phyloP scores from a whole-genome alignment of 1,140 invertebrate genomes.

The Brachystomella parvula region DNA sequence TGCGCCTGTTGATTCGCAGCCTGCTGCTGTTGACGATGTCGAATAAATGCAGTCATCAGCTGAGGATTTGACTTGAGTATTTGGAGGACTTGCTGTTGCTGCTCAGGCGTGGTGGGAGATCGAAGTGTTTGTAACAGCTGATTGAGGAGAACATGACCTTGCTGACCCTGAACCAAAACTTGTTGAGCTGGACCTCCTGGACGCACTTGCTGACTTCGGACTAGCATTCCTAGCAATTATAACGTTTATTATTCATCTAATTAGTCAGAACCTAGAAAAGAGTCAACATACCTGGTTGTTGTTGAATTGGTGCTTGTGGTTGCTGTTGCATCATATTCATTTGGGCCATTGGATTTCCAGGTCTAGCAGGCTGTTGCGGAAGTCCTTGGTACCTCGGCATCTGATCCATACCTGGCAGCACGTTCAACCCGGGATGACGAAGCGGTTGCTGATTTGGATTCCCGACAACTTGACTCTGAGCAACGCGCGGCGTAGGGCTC shows the following conservation, averaged over 20 bases:
- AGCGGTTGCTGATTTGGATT: constrained; percentile 41
- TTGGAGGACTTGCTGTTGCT: constrained; percentile 83
- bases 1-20: constrained; percentile 46
- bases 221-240: constrained; percentile 18
- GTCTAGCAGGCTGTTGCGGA: constrained; percentile 47
- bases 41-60: constrained; percentile 93
- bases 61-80: constrained; percentile 92
- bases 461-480: constrained; percentile 46
- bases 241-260: neutral
- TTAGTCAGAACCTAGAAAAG: too few relatives aligned
- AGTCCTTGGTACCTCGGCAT: constrained; percentile 31
- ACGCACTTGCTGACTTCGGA: constrained; percentile 29
- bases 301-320: constrained; percentile 43
- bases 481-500: constrained; percentile 41
- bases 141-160: constrained; percentile 66
- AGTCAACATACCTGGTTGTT: constrained; percentile 36
- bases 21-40: constrained; percentile 63
- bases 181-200: constrained; percentile 21
- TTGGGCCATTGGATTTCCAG: constrained; percentile 54
- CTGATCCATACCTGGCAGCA: constrained; percentile 35
- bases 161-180: constrained; percentile 19
- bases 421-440: constrained; percentile 48
- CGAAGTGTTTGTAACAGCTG: constrained; percentile 82
- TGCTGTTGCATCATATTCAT: constrained; percentile 56
- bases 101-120: constrained; percentile 79